Base-by-base conservation (phyloP, 1,140 invertebrate species). In the Diuraphis noxia region DNA sequence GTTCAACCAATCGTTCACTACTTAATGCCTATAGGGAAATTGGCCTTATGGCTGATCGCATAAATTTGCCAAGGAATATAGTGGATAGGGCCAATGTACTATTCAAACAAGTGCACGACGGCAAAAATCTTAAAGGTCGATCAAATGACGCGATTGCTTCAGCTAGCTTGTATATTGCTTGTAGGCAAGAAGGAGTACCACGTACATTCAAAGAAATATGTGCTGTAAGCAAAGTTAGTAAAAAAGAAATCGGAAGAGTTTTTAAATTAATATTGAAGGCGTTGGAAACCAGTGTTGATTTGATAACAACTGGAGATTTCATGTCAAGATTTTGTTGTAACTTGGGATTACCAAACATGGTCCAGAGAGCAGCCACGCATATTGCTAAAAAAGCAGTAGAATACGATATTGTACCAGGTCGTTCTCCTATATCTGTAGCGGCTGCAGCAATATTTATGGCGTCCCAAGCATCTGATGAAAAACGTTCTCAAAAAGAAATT, bases 391-490 rank as follows among this genome's bases (percentile, higher is more conserved):
- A 98, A 94, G 99, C 99, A 84, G 98, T 99, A 0, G 98, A 99
- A 93, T 94, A 99, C 93, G 99, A 99, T 93, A 98, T 99, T 93
- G 99, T 99, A 23, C 97, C 99, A 92, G 99, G 99, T n/a, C 96
- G 99, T 93, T 99, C 98, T 92, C 99, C 99, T 0, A 99, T 99
- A 92, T 99, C 99, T 1, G 98, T 99, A 5, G 98, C 99, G 1
- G 99, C 99, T 56, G 99, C 99, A 84, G 99, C 99, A 85, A 99
- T 99, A 93, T 99, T 99, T 93, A 99, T 99, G 98, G 99, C 99
- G 2, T 99, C 98, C 77, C 98, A 99, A 96, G 98, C 98, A 10
- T 99, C 98, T 1, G 98, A 98, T 93, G 97, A 98, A 92, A 99
- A 99, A 94, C 96, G 97, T 93, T 98, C 97, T 86, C 98, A 99